These are phyloP conservation scores for Drosophila cracens DNA, from an alignment of 2,888 invertebrate species.

Conservation along the genomic window DNA sequence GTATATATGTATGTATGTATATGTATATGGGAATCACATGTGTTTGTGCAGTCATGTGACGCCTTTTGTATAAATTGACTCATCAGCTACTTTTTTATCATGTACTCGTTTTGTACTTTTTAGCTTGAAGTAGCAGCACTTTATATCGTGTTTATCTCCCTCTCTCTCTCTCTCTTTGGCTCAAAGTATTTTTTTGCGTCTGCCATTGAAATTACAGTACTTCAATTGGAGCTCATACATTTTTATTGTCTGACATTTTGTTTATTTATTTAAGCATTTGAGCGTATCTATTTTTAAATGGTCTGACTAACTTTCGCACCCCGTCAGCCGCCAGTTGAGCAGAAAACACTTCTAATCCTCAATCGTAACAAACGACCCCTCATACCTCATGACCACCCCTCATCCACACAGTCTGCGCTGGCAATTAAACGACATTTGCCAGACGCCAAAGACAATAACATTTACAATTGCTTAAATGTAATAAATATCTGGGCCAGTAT, in stretches of 20 bases:
- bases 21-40: constrained; percentile 10
- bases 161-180: constrained; percentile 2
- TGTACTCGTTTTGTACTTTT: constrained; percentile 20
- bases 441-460: constrained; percentile 79
- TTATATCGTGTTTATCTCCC: constrained; percentile 19
- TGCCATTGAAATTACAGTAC: constrained; percentile 75
- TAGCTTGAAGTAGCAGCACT: constrained; percentile 6
- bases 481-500: constrained; percentile 60
- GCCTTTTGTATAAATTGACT: constrained; percentile 70
- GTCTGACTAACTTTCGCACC: constrained; percentile 73
- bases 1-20: constrained; percentile 2
- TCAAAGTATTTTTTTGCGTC: constrained; percentile 62
- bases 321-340: constrained; percentile 40
- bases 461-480: constrained; percentile 79
- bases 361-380: constrained; percentile 1
- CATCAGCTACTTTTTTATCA: constrained; percentile 51
- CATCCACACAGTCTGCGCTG: constrained; percentile 19
- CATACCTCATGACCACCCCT: neutral
- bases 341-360: constrained; percentile 20
- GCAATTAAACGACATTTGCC: constrained; percentile 78
- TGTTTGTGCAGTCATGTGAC: constrained; percentile 51
- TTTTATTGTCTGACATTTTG: constrained; percentile 75
- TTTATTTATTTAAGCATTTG: constrained; percentile 74
- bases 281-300: constrained; percentile 75
- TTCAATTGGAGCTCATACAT: constrained; percentile 77